phyloP scores from a whole-genome alignment of 2,888 invertebrate species.

The Lomographa bimaculata region DNA sequence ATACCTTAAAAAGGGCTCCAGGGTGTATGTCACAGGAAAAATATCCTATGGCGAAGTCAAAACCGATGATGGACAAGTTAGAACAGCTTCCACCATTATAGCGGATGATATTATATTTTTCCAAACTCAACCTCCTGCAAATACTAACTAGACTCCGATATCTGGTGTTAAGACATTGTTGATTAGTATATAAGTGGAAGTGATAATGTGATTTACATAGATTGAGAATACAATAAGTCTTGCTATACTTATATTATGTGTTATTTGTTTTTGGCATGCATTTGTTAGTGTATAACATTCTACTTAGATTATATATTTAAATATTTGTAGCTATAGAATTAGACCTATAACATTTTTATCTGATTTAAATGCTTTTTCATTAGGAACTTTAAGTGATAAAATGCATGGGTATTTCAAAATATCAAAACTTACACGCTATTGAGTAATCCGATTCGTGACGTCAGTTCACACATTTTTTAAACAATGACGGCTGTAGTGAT shows the following conservation, averaged over 20 bases:
- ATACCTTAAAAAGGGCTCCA: conserved; percentile 93
- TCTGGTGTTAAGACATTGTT: conserved; percentile 25
- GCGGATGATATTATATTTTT: conserved; percentile 95
- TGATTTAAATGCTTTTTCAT: too few species aligned
- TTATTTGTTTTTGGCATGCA: too few species aligned
- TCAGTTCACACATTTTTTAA: too few species aligned
- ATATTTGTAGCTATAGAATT: too few species aligned
- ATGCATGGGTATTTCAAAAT: too few species aligned
- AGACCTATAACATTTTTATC: too few species aligned
- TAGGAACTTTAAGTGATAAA: too few species aligned
- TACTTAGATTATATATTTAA: too few species aligned
- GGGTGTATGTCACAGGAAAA: conserved; percentile 92
- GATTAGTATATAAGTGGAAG: conserved; percentile 40
- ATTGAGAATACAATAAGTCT: conserved; percentile 9
- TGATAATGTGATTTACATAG: conserved; percentile 10
- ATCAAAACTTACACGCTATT: too few species aligned
- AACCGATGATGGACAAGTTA: conserved; percentile 88
- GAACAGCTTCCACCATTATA: conserved; percentile 90
- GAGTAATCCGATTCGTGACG: too few species aligned
- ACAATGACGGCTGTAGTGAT: too few species aligned
- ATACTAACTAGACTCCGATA: conserved; percentile 20
- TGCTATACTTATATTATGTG: conserved; percentile 1
- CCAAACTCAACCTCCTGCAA: conserved; percentile 63
- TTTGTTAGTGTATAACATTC: too few species aligned
- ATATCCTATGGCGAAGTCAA: conserved; percentile 93